A percentile compares a stretch with the other conserved stretches of the same genome.
Evolutionary conservation across 2,888 invertebrate species (phyloP).

Genomic region (Phrixothrix hirtus): DNA sequence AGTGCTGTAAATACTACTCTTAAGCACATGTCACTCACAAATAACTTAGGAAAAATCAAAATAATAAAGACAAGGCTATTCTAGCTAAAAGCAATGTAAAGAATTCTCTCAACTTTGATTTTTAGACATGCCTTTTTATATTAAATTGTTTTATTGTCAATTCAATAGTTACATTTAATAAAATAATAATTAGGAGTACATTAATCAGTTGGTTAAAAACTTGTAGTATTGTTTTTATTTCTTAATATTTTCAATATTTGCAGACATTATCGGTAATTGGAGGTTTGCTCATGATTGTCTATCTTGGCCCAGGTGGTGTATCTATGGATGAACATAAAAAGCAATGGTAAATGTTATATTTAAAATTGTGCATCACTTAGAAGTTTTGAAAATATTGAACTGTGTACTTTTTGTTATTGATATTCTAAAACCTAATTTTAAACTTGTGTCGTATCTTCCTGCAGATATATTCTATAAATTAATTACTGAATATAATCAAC

Average conservation of each 20-base stretch:
- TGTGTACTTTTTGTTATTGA: not conserved
- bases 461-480: slow-evolving; percentile 9
- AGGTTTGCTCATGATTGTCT: slow-evolving; percentile 96
- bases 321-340: slow-evolving; percentile 99
- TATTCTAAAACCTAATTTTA: not conserved
- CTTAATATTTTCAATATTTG: no score
- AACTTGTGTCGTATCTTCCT: slow-evolving; percentile 15
- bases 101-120: no score
- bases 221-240: no score
- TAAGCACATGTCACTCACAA: no score
- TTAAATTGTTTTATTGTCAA: slow-evolving; percentile 22
- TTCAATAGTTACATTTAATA: no score
- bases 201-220: no score
- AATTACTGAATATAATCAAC: slow-evolving; percentile 11
- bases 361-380: slow-evolving; percentile 7
- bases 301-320: slow-evolving; percentile 96
- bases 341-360: slow-evolving; percentile 75
- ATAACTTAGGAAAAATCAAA: no score
- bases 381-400: not conserved
- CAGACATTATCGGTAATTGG: slow-evolving; percentile 99
- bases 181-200: no score
- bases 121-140: not conserved
- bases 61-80: no score
- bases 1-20: no score
- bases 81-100: no score